phyloP scores from a whole-genome alignment of 1,140 invertebrate genomes.

The Pachyrhynchus sulphureomaculatus region DNA sequence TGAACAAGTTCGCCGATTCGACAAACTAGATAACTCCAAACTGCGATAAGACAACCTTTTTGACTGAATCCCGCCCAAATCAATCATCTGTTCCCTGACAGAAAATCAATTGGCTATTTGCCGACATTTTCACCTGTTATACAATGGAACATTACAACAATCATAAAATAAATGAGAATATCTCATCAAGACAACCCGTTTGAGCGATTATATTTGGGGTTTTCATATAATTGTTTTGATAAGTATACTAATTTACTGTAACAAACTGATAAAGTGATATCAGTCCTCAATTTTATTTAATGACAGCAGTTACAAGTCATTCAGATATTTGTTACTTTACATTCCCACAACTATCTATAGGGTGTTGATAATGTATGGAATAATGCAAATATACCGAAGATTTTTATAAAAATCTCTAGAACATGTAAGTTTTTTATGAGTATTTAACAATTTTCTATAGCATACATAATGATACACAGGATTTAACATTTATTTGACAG shows the following conservation, averaged over 20 bases:
- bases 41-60: slow-evolving; percentile 11
- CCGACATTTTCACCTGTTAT: slow-evolving; percentile 40
- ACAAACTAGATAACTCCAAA: background rate
- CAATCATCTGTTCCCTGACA: slow-evolving; percentile 37
- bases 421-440: too few relatives aligned
- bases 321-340: too few relatives aligned
- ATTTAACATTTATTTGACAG: too few relatives aligned
- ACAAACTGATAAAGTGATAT: slow-evolving; percentile 6
- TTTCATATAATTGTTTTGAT: slow-evolving; percentile 12
- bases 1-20: background rate
- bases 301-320: background rate
- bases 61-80: slow-evolving; percentile 34
- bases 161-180: background rate
- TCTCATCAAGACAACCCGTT: background rate
- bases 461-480: too few relatives aligned
- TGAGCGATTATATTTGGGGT: slow-evolving; percentile 11
- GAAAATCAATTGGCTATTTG: slow-evolving; percentile 33
- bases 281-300: slow-evolving; percentile 2
- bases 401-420: too few relatives aligned
- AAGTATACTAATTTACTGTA: background rate
- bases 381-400: too few relatives aligned
- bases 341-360: too few relatives aligned
- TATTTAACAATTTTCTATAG: too few relatives aligned
- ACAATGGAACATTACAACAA: slow-evolving; percentile 10
- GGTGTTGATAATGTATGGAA: too few relatives aligned